Evolutionary conservation across 2,888 invertebrate species (phyloP), one percentile per base, ranked within the genome.

Genomic region (Alcis repandata): DNA sequence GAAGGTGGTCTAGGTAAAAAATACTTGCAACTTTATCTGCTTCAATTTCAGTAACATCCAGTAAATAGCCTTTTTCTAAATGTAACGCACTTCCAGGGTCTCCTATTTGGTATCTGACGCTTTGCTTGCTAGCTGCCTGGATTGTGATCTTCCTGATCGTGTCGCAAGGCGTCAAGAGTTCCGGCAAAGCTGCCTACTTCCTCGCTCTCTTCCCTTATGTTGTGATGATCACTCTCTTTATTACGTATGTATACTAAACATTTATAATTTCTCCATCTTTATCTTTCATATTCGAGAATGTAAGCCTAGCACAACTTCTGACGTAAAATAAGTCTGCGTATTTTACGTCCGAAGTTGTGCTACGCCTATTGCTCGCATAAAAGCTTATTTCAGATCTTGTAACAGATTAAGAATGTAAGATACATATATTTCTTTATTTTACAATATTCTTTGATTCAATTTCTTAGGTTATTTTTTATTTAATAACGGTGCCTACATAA

Each of bases 121-220:
- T 96, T 0, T 95, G 96, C 61, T 89, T 97, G 6, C 83, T 96
- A 1, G 90, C 91, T 1, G 94, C 96, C 0, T 97, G 97, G 97
- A 56, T 95, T 3, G 82, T 95, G 1, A 95, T 96, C 40, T 97
- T 96, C 79, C 74, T 95, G 7, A 95, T 96, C 58, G 95, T 97
- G 49, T 93, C 96, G 15, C 95, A 94, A 69, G 97, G 97, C 10
- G 96, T 97, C 0, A 95, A 96, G 84, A 96, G 96, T 78, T 96
- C 97, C 0, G 97, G 97, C 49, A 97, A 97, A 86, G 96, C 96
- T 0, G 96, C 98, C 0, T 98, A 98, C 87, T 97, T 98, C 86
- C 95, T 98, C n/a, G 98, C 98, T 0, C 86, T 98, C 2, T 97
- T 97, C 83, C 98, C 98, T 0, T 97, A 97, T 79, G 94, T 97